Evolutionary conservation across 2,113 vertebrate species (phyloP).

Genomic region (Halcyon malimbica): DNA sequence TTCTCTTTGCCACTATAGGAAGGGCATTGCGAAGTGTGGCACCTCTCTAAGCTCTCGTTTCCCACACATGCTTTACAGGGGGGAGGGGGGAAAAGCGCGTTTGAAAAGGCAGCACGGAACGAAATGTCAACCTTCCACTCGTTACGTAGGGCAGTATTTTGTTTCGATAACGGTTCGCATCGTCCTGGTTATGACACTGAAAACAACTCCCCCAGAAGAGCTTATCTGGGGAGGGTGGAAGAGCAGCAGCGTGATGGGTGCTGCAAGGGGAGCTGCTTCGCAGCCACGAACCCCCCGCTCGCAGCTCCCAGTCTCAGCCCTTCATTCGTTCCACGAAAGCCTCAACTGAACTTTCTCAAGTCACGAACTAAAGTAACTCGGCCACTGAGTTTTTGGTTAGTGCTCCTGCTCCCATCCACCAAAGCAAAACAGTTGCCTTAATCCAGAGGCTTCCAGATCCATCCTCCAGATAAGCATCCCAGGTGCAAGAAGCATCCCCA

Average conservation of each 20-base stretch:
- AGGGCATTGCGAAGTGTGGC: fast-evolving
- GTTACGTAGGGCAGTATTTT: fast-evolving
- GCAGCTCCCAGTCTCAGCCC: neutral
- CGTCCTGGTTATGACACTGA: neutral
- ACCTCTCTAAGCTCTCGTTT: neutral
- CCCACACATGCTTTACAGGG: fast-evolving
- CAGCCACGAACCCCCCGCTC: neutral
- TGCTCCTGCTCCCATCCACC: neutral
- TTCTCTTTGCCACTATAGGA: neutral
- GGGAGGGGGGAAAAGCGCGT: neutral
- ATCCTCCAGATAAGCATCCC: neutral
- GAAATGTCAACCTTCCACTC: neutral
- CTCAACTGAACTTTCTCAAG: neutral
- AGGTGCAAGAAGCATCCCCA: fast-evolving
- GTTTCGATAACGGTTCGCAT: fast-evolving
- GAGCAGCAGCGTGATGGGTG: fast-evolving
- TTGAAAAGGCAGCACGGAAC: neutral
- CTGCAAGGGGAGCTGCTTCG: fast-evolving
- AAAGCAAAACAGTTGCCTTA: neutral
- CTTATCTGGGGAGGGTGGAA: fast-evolving
- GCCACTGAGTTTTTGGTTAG: neutral
- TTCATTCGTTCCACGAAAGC: neutral
- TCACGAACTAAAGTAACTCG: neutral
- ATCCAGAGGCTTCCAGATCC: conserved; percentile 31
- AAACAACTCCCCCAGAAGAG: neutral